Evolutionary conservation across 2,888 invertebrate species (phyloP), one percentile per base, ranked within the genome.

Genomic region (Drosophila affinis): DNA sequence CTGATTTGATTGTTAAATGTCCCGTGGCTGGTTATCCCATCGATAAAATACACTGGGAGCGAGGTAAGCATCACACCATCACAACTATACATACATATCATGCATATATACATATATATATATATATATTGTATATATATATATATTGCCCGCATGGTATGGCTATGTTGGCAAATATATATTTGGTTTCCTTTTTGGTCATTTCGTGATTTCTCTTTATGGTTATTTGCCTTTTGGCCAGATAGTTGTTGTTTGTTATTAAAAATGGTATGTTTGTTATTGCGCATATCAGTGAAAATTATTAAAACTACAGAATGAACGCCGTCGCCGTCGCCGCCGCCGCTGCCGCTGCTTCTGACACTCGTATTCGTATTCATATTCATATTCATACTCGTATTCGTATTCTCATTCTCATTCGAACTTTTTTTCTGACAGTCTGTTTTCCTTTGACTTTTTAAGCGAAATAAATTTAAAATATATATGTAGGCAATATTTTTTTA

Each of bases 21-120:
- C 97, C 97, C 9, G 97, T 96, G 21, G 97, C 97, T 62, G 97
- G 97, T 44, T 97, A 96, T 92, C 97, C 97, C 29, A 97, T 97
- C 79, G 96, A 96, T 91, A 94, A 95, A 76, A 96, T 97, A 88
- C 95, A 95, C 24, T 98, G 98, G 98, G 97, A 97, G 92, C 95
- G 97, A 94, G 96, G 97, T 97, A 91, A 93, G 93, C 89, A 65
- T 27, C 24, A 39, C 18, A 21, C 21, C 3, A 21, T 3, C 3
- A 21, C 21, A 21, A 21, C 21, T 21, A 52, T 3, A 56, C 51
- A 34, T 12, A 34, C 2, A 12, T 4, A 24, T 4, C 4, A 24
- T 21, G 47, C 14, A 51, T 56, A 46, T 45, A n/a, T 47, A 48
- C 32, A n/a, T 53, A 39, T 51, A 3, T 48, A 21, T 51, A 1